Conservation (phyloP, 1,140 invertebrate genomes). For the Listronotus oregonensis region DNA sequence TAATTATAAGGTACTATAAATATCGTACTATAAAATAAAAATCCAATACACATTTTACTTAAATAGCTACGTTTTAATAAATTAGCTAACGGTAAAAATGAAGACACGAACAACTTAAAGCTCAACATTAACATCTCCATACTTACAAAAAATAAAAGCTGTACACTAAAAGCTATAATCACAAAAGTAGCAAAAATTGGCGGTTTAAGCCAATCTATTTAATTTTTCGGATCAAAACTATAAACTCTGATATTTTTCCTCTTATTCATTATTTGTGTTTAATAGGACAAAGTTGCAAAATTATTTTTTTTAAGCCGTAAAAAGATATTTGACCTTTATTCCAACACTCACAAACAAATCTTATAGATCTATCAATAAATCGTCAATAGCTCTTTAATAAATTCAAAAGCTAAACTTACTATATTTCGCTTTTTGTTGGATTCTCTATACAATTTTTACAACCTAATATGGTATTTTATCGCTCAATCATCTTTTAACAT, state of each 20-base stretch:
- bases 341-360: background rate
- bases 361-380: too few species aligned
- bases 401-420: background rate
- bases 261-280: too few species aligned
- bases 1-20: constrained; percentile 1
- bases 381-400: background rate
- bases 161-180: constrained; percentile 41
- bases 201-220: background rate
- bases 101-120: constrained; percentile 19
- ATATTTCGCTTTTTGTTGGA: background rate
- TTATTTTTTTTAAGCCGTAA: too few species aligned
- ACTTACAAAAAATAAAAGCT: constrained; percentile 24
- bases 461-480: background rate
- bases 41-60: background rate
- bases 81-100: constrained; percentile 3
- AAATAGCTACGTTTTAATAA: constrained; percentile 8
- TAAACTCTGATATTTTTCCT: too few species aligned
- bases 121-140: constrained; percentile 9
- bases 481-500: constrained; percentile 43
- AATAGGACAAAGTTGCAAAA: too few species aligned
- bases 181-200: constrained; percentile 14
- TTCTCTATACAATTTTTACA: too few species aligned
- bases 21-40: constrained; percentile 4
- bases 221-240: background rate
- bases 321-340: background rate